phyloP scores from a whole-genome alignment of 2,113 vertebrate genomes.

The Cryptotis parvus region DNA sequence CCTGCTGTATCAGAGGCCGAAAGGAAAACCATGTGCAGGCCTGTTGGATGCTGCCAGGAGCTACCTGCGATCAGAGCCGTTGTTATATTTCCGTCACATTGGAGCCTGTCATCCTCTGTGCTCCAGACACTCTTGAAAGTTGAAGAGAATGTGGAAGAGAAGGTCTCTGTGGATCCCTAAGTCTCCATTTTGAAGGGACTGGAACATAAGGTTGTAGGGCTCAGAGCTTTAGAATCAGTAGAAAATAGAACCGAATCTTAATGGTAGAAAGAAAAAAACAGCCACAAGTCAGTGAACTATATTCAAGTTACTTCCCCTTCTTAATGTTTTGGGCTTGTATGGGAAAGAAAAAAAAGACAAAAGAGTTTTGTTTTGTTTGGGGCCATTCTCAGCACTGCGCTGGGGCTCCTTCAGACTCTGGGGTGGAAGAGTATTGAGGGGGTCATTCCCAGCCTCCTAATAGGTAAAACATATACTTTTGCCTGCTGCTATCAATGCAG shows the following conservation, averaged over 20 bases:
- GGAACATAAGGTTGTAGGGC: too few relatives aligned
- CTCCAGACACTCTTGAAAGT: background rate
- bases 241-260: constrained; percentile 37
- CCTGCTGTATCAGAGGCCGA: background rate
- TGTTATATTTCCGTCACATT: background rate
- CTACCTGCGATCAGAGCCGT: background rate
- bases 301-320: too few relatives aligned
- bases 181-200: background rate
- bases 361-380: too few relatives aligned
- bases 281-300: too few relatives aligned
- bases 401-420: too few relatives aligned
- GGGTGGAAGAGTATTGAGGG: too few relatives aligned
- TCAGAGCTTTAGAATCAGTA: background rate
- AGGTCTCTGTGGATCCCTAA: background rate
- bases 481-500: too few relatives aligned
- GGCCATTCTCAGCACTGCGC: too few relatives aligned
- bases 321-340: too few relatives aligned
- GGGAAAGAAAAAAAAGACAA: too few relatives aligned
- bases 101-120: background rate
- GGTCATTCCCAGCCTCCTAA: too few relatives aligned
- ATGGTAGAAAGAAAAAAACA: background rate
- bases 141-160: background rate
- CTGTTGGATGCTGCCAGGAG: background rate
- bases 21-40: background rate
- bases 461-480: too few relatives aligned